A percentile compares a stretch with the other conserved stretches of the same genome.
phyloP scores from a whole-genome alignment of 2,888 invertebrate species.

The Stenodema calcarata region DNA sequence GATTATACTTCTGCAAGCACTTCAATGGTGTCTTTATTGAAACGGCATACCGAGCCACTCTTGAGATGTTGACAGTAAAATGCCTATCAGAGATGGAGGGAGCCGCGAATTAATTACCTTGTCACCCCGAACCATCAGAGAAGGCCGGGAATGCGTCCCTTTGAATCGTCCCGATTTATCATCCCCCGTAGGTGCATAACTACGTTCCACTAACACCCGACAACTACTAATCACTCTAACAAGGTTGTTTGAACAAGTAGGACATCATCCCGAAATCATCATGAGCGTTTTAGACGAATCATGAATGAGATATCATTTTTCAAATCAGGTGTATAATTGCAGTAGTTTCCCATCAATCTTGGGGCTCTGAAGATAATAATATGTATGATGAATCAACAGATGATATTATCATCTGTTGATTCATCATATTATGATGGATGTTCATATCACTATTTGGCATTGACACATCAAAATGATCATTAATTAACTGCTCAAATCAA shows the following conservation, averaged over 20 bases:
- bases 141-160: not conserved
- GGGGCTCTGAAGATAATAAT: too few relatives aligned
- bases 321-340: not conserved
- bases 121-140: not conserved
- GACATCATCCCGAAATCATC: not conserved
- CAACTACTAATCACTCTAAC: not conserved
- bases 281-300: not conserved
- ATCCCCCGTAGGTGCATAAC: not conserved
- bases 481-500: not conserved
- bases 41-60: not conserved
- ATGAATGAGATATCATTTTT: not conserved
- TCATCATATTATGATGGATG: not conserved
- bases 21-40: not conserved
- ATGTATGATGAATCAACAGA: too few relatives aligned
- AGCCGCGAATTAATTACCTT: not conserved
- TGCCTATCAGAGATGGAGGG: not conserved
- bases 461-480: not conserved
- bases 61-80: not conserved
- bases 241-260: not conserved
- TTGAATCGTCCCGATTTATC: not conserved
- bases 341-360: not conserved
- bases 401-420: too few relatives aligned
- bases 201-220: not conserved
- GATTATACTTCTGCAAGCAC: too few relatives aligned
- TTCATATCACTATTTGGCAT: not conserved